Conservation (phyloP, 2,797 vertebrate species). For the Percopsis omiscomaycus region DNA sequence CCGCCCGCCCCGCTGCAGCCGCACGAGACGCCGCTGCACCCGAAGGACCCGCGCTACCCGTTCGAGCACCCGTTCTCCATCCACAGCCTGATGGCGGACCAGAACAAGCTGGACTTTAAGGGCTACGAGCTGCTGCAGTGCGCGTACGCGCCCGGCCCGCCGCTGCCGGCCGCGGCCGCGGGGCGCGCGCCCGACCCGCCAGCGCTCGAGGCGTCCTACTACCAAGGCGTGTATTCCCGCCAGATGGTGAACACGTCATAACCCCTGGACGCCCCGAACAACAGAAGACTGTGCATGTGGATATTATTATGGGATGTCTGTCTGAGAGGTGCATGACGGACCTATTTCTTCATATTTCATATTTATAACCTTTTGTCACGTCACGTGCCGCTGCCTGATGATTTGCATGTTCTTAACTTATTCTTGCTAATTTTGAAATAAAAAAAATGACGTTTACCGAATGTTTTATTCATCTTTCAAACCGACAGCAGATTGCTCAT, state of each 20-base stretch:
- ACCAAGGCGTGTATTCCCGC: slow-evolving; percentile 96
- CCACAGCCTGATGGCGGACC: slow-evolving; percentile 98
- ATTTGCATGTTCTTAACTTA: slow-evolving; percentile 89
- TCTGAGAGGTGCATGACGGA: no score
- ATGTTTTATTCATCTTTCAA: slow-evolving; percentile 20
- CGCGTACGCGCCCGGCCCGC: slow-evolving; percentile 86
- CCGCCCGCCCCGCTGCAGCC: slow-evolving; percentile 68
- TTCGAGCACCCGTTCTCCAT: slow-evolving; percentile 99
- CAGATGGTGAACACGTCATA: slow-evolving; percentile 97
- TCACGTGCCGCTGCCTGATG: not conserved
- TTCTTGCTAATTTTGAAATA: slow-evolving; percentile 81
- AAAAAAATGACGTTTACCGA: slow-evolving; percentile 41
- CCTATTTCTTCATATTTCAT: no score
- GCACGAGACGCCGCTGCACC: slow-evolving; percentile 89
- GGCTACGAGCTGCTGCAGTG: slow-evolving; percentile 90
- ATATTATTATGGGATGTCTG: slow-evolving; percentile 35
- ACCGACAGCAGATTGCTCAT: not conserved
- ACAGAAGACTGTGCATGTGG: slow-evolving; percentile 27
- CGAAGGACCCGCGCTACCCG: slow-evolving; percentile 95
- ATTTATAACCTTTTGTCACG: not conserved
- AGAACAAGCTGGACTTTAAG: slow-evolving; percentile 99
- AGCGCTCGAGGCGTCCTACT: slow-evolving; percentile 89
- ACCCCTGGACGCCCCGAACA: slow-evolving; percentile 47
- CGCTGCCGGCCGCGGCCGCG: slow-evolving; percentile 70
- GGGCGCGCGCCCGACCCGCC: slow-evolving; percentile 66